Percentiles rank a stretch among this genome's conserved stretches.
Conservation (phyloP, 2,888 invertebrate genomes). For the Oscheius sp. region DNA sequence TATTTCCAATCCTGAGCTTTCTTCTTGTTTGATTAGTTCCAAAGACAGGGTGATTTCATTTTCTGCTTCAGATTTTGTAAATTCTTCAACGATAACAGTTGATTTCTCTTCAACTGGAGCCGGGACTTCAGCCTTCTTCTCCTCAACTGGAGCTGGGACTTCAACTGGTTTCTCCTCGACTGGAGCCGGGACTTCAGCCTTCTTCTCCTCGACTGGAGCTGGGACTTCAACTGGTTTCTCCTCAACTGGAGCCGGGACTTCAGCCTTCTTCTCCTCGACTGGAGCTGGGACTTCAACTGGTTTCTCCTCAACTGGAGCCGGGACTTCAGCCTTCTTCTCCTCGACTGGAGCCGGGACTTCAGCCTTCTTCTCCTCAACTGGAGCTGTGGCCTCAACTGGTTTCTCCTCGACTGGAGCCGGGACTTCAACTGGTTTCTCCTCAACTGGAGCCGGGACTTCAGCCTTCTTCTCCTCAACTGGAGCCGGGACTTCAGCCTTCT, state of each 20-base stretch:
- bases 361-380: neutral
- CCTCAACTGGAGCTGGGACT: neutral
- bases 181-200: neutral
- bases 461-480: neutral
- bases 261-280: neutral
- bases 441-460: neutral
- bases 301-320: neutral
- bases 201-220: neutral
- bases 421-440: neutral
- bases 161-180: constrained; percentile 22
- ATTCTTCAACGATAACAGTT: neutral
- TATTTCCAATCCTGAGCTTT: constrained; percentile 1
- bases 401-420: neutral
- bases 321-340: neutral
- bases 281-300: neutral
- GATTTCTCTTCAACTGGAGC: constrained; percentile 25
- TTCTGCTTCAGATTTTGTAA: neutral
- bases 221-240: constrained; percentile 9
- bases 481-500: constrained; percentile 3
- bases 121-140: neutral
- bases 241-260: neutral
- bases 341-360: neutral
- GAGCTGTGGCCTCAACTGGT: neutral
- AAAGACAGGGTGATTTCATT: neutral
- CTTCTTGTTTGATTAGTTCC: neutral